Conservation (phyloP, 2,113 vertebrate species). For the Dissostichus mawsoni region DNA sequence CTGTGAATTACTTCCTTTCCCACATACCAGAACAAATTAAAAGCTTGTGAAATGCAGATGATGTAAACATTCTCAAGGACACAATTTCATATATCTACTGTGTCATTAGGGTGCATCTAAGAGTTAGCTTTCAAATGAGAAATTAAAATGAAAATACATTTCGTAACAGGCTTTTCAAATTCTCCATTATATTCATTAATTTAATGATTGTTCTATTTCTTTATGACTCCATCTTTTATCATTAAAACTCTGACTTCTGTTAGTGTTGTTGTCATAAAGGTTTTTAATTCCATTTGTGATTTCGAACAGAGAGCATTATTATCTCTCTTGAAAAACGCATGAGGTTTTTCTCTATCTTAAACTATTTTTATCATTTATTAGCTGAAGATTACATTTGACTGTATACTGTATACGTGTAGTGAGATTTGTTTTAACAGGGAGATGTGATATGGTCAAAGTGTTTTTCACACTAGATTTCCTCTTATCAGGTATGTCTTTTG, state of each 20-base stretch:
- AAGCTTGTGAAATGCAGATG: not conserved
- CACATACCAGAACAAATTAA: not conserved
- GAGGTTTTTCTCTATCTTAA: slow-evolving; percentile 16
- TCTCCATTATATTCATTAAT: not conserved
- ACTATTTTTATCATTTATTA: slow-evolving; percentile 14
- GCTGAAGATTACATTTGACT: not conserved
- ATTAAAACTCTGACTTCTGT: slow-evolving; percentile 1
- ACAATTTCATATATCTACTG: not conserved
- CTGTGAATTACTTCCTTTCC: slow-evolving; percentile 13
- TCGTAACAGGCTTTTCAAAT: not conserved
- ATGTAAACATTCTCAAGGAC: not conserved
- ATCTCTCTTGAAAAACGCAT: slow-evolving; percentile 1
- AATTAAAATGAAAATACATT: not conserved
- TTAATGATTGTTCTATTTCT: not conserved
- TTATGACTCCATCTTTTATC: slow-evolving; percentile 10
- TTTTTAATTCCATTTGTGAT: slow-evolving; percentile 12
- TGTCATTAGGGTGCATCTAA: not conserved
- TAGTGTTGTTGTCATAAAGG: slow-evolving; percentile 2
- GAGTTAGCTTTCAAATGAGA: not conserved
- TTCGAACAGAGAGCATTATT: slow-evolving; percentile 12
- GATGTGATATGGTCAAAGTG: not conserved
- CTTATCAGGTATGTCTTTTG: slow-evolving; percentile 26
- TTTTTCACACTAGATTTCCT: slow-evolving; percentile 18
- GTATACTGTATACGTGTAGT: not conserved
- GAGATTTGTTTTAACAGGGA: slow-evolving; percentile 8